phyloP scores from a whole-genome alignment of 2,888 invertebrate genomes.

The Phengaris arion region DNA sequence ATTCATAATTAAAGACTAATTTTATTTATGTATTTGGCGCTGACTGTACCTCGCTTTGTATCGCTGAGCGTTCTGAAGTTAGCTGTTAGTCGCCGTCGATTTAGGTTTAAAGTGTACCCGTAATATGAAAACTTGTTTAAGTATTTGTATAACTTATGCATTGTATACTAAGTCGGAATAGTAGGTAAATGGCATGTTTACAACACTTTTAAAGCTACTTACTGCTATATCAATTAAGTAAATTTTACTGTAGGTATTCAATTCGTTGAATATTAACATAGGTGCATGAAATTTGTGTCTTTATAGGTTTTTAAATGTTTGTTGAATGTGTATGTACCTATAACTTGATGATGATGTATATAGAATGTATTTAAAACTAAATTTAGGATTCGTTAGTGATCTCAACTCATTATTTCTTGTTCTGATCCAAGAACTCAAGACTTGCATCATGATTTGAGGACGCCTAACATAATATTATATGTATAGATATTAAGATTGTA shows the following conservation, averaged over 20 bases:
- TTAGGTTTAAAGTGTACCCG: neutral
- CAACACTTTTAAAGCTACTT: neutral
- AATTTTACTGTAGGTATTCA: neutral
- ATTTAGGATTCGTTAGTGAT: slow-evolving; percentile 7
- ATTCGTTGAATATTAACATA: slow-evolving; percentile 16
- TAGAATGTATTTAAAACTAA: neutral
- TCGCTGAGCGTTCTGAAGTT: neutral
- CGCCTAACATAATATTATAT: neutral
- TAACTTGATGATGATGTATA: neutral
- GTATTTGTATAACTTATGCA: neutral
- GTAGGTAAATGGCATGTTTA: neutral
- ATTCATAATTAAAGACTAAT: neutral
- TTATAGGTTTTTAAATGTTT: slow-evolving; percentile 7
- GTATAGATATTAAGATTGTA: neutral
- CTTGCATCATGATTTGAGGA: neutral
- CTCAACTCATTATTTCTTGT: neutral
- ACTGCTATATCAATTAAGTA: neutral
- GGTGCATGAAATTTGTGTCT: slow-evolving; percentile 16
- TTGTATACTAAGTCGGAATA: neutral
- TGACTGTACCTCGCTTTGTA: neutral
- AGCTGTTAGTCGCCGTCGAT: neutral
- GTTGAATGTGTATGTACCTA: neutral
- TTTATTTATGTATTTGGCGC: slow-evolving; percentile 11
- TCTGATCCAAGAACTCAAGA: neutral
- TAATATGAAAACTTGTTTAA: neutral